Conservation (phyloP, 1,140 invertebrate species). For the Nixonia krombeini region DNA sequence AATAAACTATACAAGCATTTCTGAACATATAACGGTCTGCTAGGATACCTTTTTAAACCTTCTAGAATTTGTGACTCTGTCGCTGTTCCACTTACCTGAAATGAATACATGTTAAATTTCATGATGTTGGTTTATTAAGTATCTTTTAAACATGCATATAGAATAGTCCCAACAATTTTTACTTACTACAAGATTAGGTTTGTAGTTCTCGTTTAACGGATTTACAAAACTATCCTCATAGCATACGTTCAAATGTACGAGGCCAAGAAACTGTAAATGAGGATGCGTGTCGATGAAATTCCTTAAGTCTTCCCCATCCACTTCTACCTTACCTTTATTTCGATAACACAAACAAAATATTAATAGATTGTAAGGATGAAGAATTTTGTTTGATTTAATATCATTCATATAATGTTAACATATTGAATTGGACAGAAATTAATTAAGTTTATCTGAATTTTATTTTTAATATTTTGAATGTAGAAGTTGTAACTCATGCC, state of each 20-base stretch:
- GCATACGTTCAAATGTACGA: conserved; percentile 76
- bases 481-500: too few relatives aligned
- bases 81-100: conserved; percentile 77
- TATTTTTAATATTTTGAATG: too few relatives aligned
- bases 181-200: conserved; percentile 68
- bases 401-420: conserved; percentile 2
- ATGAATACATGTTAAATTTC: too few relatives aligned
- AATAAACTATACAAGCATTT: conserved; percentile 83
- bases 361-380: background rate
- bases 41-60: conserved; percentile 76
- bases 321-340: conserved; percentile 72
- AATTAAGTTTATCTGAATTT: conserved; percentile 2
- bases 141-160: too few relatives aligned
- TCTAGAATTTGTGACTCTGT: conserved; percentile 78
- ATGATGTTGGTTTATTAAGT: too few relatives aligned
- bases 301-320: conserved; percentile 72
- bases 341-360: too few relatives aligned
- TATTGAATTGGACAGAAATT: background rate
- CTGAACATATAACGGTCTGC: conserved; percentile 78
- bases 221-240: conserved; percentile 74
- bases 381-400: too few relatives aligned
- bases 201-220: conserved; percentile 67
- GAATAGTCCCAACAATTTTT: too few relatives aligned
- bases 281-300: conserved; percentile 72
- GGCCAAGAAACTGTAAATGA: conserved; percentile 75